Conservation (phyloP, 2,797 vertebrate genomes). For the Lerista edwardsae region DNA sequence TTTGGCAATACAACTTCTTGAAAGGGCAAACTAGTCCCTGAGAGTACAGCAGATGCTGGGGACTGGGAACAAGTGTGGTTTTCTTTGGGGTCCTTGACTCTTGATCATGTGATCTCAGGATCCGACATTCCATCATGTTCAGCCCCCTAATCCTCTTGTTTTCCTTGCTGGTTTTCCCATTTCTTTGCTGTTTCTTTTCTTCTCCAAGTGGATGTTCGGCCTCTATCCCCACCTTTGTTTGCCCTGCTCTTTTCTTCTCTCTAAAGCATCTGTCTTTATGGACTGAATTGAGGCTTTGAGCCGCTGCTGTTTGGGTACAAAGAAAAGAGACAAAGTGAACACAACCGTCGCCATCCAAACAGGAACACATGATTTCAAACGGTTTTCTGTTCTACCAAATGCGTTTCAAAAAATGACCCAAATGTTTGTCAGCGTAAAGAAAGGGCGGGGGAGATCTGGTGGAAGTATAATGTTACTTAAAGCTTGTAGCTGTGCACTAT, state of each 20-base stretch:
- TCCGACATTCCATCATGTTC: conserved; percentile 66
- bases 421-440: conserved; percentile 23
- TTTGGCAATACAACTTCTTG: background rate
- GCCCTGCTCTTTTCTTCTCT: conserved; percentile 41
- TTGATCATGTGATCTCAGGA: conserved; percentile 67
- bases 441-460: conserved; percentile 8
- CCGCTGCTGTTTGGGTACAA: conserved; percentile 56
- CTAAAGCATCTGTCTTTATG: conserved; percentile 47
- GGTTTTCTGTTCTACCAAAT: conserved; percentile 19
- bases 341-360: conserved; percentile 45
- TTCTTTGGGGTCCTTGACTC: conserved; percentile 73
- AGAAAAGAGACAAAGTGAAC: conserved; percentile 50
- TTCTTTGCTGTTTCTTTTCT: conserved; percentile 61
- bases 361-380: conserved; percentile 32
- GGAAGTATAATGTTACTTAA: background rate
- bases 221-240: conserved; percentile 65
- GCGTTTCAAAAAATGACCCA: conserved; percentile 21
- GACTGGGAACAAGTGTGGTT: conserved; percentile 62
- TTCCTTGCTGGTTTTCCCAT: background rate
- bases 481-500: background rate
- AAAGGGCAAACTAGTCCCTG: background rate
- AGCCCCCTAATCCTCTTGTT: conserved; percentile 65
- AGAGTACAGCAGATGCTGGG: conserved; percentile 57
- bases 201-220: conserved; percentile 56
- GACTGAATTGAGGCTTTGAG: conserved; percentile 38